Conservation (phyloP, 2,888 invertebrate species). For the Adela reaumurella region DNA sequence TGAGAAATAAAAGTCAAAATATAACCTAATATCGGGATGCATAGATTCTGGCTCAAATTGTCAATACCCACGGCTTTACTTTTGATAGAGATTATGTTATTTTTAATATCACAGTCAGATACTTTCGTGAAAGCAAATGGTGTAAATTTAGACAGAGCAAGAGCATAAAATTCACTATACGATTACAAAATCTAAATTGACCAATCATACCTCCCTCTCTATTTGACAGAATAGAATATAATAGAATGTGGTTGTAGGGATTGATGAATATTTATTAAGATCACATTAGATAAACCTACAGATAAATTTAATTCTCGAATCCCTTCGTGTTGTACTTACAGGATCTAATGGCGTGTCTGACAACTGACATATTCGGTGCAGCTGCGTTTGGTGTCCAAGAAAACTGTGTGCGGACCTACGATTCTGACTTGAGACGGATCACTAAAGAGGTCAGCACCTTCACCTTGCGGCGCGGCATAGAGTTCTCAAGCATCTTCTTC, state of each 20-base stretch:
- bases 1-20: too few relatives aligned
- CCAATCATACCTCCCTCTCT: neutral
- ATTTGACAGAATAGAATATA: neutral
- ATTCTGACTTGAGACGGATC: constrained; percentile 20
- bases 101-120: too few relatives aligned
- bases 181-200: too few relatives aligned
- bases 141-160: too few relatives aligned
- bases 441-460: constrained; percentile 21
- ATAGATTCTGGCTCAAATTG: too few relatives aligned
- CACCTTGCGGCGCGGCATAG: constrained; percentile 18
- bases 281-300: neutral
- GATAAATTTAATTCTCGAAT: neutral
- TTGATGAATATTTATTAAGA: neutral
- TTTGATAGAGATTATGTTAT: too few relatives aligned
- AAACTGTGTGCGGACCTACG: constrained; percentile 17
- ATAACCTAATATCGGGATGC: too few relatives aligned
- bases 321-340: constrained; percentile 8
- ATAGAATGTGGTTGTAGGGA: neutral
- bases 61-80: too few relatives aligned
- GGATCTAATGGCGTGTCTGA: constrained; percentile 20
- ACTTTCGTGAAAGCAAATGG: too few relatives aligned
- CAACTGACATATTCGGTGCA: constrained; percentile 25
- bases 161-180: too few relatives aligned
- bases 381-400: constrained; percentile 22
- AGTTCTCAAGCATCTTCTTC: constrained; percentile 27